Evolutionary conservation across 2,797 vertebrate genomes (phyloP).

Genomic region (Argya squamiceps): DNA sequence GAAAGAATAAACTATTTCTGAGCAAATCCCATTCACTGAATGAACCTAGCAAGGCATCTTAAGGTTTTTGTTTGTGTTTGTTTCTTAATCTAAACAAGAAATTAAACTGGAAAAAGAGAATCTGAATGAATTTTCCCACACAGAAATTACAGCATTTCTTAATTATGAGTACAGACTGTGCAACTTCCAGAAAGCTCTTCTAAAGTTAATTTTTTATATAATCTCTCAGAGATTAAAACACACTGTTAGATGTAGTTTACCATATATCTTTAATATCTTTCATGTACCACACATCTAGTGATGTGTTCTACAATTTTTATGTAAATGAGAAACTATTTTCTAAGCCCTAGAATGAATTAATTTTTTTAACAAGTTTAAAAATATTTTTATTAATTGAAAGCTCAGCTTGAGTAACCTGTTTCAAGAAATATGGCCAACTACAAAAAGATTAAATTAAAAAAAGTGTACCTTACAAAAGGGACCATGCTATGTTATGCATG

Average conservation of each 20-base stretch:
- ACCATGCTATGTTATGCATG: neutral
- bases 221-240: neutral
- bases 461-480: neutral
- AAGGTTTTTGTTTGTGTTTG: too few species aligned
- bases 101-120: neutral
- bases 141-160: neutral
- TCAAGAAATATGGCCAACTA: neutral
- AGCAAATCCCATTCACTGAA: neutral
- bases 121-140: neutral
- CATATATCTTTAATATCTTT: neutral
- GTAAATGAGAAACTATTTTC: neutral
- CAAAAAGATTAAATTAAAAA: neutral
- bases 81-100: neutral
- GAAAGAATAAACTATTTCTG: neutral
- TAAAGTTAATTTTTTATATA: neutral
- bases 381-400: neutral
- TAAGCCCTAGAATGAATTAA: neutral
- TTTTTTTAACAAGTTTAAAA: neutral
- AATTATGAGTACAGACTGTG: neutral
- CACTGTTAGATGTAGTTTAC: neutral
- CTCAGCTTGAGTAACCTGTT: neutral
- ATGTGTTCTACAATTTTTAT: neutral
- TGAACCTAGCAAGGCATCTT: neutral
- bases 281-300: neutral
- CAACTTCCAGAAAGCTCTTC: neutral